A percentile compares a stretch with the other conserved stretches of the same genome.
Evolutionary conservation across 2,113 vertebrate species (phyloP).

Genomic region (Paracanthobrama guichenoti): DNA sequence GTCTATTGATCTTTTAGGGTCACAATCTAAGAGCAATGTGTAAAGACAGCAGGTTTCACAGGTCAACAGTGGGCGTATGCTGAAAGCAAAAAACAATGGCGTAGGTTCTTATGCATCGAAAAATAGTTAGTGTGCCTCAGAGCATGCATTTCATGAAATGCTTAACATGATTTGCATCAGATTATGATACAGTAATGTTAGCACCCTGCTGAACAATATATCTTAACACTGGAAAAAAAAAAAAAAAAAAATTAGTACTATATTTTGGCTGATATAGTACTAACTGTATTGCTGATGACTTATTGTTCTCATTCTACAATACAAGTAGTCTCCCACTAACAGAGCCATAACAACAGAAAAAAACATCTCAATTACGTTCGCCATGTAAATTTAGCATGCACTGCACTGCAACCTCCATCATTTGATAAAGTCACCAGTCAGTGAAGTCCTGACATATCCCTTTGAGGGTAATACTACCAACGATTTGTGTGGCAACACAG

Average conservation of each 20-base stretch:
- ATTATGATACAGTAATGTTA: background rate
- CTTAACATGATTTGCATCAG: slow-evolving; percentile 49
- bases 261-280: background rate
- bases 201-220: background rate
- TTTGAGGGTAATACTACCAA: slow-evolving; percentile 65
- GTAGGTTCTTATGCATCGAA: slow-evolving; percentile 7
- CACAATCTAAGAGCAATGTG: slow-evolving; percentile 6
- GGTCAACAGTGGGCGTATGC: slow-evolving; percentile 7
- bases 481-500: slow-evolving; percentile 79
- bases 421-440: slow-evolving; percentile 76
- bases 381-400: slow-evolving; percentile 42
- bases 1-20: slow-evolving; percentile 17
- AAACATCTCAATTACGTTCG: slow-evolving; percentile 46
- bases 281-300: slow-evolving; percentile 9
- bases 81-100: slow-evolving; percentile 7
- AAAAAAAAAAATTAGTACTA: too few species aligned
- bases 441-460: slow-evolving; percentile 70
- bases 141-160: slow-evolving; percentile 40
- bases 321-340: background rate
- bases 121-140: background rate
- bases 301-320: slow-evolving; percentile 3
- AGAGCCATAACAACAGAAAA: slow-evolving; percentile 25
- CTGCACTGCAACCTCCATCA: slow-evolving; percentile 64
- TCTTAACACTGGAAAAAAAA: background rate
- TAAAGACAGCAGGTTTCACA: background rate